Percentiles rank a stretch among this genome's conserved stretches.
Evolutionary conservation across 2,888 invertebrate genomes (phyloP).

Genomic region (Troides aeacus): DNA sequence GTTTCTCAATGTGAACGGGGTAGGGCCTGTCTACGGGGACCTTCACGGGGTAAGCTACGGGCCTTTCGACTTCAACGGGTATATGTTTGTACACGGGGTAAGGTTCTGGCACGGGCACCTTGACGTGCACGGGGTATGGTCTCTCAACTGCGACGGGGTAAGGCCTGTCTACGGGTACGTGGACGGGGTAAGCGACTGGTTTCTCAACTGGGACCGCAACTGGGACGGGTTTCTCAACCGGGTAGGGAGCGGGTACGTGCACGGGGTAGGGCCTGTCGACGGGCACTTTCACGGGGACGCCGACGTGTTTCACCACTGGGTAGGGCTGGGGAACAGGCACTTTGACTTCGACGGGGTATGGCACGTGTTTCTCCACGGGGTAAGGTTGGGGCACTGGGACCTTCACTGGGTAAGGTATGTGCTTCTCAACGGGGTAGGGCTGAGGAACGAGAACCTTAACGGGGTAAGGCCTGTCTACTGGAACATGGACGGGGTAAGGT

Average conservation of each 20-base stretch:
- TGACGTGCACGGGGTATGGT: constrained; percentile 76
- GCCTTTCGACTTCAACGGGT: constrained; percentile 81
- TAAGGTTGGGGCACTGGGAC: constrained; percentile 87
- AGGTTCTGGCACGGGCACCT: constrained; percentile 79
- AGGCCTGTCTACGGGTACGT: constrained; percentile 82
- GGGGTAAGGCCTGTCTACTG: constrained; percentile 88
- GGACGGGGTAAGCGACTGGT: constrained; percentile 82
- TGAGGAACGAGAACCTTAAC: constrained; percentile 89
- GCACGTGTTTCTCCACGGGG: constrained; percentile 88
- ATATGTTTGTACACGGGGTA: constrained; percentile 85
- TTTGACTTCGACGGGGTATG: constrained; percentile 86
- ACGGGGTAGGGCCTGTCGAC: constrained; percentile 86
- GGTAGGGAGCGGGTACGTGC: constrained; percentile 82
- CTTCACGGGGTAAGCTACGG: constrained; percentile 82
- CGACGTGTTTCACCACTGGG: constrained; percentile 84
- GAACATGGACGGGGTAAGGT: constrained; percentile 84
- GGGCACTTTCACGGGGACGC: constrained; percentile 83
- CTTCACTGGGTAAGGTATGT: constrained; percentile 86
- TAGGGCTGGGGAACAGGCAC: constrained; percentile 88
- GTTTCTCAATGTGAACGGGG: constrained; percentile 78
- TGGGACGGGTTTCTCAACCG: constrained; percentile 82
- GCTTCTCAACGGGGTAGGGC: constrained; percentile 89
- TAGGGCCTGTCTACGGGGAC: constrained; percentile 84
- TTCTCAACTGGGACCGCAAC: constrained; percentile 83
- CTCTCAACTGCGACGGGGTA: constrained; percentile 78